Base-by-base conservation (phyloP, 1,140 invertebrate genomes). In the Cotesia vestalis region DNA sequence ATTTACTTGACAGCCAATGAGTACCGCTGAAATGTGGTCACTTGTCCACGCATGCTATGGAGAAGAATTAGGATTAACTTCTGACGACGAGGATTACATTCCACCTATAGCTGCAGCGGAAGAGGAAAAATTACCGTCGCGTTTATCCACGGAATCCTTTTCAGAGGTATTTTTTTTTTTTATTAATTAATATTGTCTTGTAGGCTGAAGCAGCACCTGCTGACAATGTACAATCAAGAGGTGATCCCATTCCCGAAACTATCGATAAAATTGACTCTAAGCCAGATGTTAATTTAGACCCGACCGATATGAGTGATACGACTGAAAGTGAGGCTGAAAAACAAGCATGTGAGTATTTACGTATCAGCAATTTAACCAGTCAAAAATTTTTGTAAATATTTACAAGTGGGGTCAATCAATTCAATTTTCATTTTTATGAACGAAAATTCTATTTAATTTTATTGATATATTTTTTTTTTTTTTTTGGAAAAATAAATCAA, bases 61-160 rank as follows among this genome's bases (percentile, higher is more conserved):
- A 57, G 94, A 95, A 78, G 95, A 98, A 85, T 87, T 98, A 73
- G 96, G 96, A 36, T 89, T 98, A 78, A 96, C 94, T 12, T 96
- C 94, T 11, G 95, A 97, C 84, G 96, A 98, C 85, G 95, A 98
- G 83, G 94, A 96, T 80, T 97, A 97, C 78, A 89, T 91, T 36
- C 85, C 89, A 14, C 81, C 84, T 2, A 78, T 83, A 51, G 85
- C 90, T 64, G 79, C 80, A 20, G 80, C 85, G 11, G 88, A 90
- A 66, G 90, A 91, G 14, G 88, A 90, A 46, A 84, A 90, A 69
- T 84, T 89, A 36, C 85, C 85, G 20, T 83, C 83, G n/a, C 83
- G 83, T 72, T 75, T 90, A 61, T 89, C 89, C 2, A 83, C 88
- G 14, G 89, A 90, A 68, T 90, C 89, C 5, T 88, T 89, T 78